Evolutionary conservation across 2,888 invertebrate species (phyloP).

Genomic region (Drosophila greeni): DNA sequence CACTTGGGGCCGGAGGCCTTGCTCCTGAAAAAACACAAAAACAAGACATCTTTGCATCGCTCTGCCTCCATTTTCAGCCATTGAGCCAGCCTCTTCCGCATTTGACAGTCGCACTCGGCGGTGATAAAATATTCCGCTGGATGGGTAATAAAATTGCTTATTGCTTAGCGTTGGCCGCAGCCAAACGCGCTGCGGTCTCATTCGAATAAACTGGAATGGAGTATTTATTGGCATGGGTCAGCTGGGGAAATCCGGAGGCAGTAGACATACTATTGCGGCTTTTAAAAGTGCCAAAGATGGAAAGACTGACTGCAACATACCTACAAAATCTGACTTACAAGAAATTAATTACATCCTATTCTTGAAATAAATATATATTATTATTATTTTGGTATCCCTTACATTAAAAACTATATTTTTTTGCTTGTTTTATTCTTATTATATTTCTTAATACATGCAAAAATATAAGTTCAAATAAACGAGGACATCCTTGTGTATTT

Average conservation of each 20-base stretch:
- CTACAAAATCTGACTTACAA: background rate
- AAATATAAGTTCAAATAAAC: background rate
- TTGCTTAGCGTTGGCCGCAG: constrained; percentile 45
- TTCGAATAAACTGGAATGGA: constrained; percentile 17
- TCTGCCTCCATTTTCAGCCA: constrained; percentile 1
- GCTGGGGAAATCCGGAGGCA: constrained; percentile 14
- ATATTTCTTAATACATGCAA: background rate
- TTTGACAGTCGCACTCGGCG: constrained; percentile 56
- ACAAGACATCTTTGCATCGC: constrained; percentile 29
- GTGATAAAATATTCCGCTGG: constrained; percentile 74
- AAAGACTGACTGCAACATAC: background rate
- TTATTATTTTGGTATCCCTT: no score
- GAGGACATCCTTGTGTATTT: background rate
- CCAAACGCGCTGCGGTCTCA: constrained; percentile 44
- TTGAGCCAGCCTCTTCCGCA: constrained; percentile 31
- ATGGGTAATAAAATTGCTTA: constrained; percentile 69
- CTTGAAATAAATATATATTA: no score
- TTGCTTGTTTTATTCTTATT: no score
- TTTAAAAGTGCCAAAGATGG: background rate
- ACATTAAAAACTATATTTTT: no score
- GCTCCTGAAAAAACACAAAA: constrained; percentile 31
- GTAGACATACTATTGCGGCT: no score
- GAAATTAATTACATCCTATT: background rate
- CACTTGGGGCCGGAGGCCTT: constrained; percentile 27
- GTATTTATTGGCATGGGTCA: constrained; percentile 24